These are phyloP conservation scores for Danio choprae DNA, from an alignment of 2,797 vertebrate genomes.

Conservation along the genomic window DNA sequence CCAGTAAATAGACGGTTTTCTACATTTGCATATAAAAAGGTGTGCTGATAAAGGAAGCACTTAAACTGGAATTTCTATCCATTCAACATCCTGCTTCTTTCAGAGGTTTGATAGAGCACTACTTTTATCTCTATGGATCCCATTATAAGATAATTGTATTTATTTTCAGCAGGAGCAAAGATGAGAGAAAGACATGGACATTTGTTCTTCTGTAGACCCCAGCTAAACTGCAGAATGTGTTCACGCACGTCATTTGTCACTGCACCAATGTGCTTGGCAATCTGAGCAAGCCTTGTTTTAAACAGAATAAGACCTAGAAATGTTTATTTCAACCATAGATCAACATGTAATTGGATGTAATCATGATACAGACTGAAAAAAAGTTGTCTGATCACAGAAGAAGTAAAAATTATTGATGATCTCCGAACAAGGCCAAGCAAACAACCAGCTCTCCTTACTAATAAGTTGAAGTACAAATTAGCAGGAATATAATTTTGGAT, in stretches of 20 bases:
- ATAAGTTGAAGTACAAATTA: no score
- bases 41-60: slow-evolving; percentile 77
- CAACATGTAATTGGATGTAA: not conserved
- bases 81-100: slow-evolving; percentile 73
- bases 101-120: slow-evolving; percentile 76
- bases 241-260: slow-evolving; percentile 52
- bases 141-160: slow-evolving; percentile 81
- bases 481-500: no score
- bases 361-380: not conserved
- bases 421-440: no score
- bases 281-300: not conserved
- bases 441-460: no score
- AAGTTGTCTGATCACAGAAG: no score
- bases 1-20: slow-evolving; percentile 75
- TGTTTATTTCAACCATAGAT: slow-evolving; percentile 17
- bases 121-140: slow-evolving; percentile 75
- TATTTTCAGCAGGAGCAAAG: slow-evolving; percentile 68
- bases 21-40: slow-evolving; percentile 83
- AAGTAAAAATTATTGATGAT: no score
- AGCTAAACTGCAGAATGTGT: slow-evolving; percentile 40
- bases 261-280: not conserved
- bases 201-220: slow-evolving; percentile 48
- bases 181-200: slow-evolving; percentile 66
- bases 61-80: slow-evolving; percentile 79
- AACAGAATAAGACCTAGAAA: slow-evolving; percentile 12